A percentile compares a stretch with the other conserved stretches of the same genome.
Evolutionary conservation across 2,888 invertebrate species (phyloP).

Genomic region (Oligia latruncula): DNA sequence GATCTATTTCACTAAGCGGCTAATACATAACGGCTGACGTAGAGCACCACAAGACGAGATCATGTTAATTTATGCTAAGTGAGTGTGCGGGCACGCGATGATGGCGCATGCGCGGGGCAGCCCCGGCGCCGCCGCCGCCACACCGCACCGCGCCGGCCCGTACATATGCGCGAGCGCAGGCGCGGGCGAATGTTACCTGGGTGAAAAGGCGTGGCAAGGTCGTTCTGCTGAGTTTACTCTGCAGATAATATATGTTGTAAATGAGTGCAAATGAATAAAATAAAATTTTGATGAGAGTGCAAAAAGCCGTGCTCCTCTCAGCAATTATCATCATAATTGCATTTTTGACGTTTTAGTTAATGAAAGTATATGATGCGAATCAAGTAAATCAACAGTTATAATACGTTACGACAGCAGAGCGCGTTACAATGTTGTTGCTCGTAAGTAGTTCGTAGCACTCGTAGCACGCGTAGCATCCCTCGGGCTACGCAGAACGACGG

Average conservation of each 20-base stretch:
- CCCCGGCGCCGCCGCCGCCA: constrained; percentile 22
- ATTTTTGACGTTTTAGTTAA: background rate
- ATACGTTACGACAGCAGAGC: no score
- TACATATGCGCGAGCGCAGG: background rate
- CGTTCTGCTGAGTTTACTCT: background rate
- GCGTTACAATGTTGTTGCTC: background rate
- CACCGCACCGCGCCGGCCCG: background rate
- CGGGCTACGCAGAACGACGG: background rate
- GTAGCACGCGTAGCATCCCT: constrained; percentile 40
- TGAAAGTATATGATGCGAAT: background rate
- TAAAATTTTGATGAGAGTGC: background rate
- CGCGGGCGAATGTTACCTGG: background rate
- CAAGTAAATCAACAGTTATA: background rate
- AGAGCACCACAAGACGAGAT: background rate
- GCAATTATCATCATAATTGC: background rate
- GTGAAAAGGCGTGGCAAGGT: constrained; percentile 1
- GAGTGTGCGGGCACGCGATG: constrained; percentile 17
- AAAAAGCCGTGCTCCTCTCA: background rate
- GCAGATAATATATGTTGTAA: background rate
- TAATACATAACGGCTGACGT: background rate
- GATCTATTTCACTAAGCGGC: background rate
- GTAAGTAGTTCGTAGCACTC: constrained; percentile 30
- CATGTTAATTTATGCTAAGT: background rate
- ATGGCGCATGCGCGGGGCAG: constrained; percentile 24
- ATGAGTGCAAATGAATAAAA: background rate